These are phyloP conservation scores for Sarcophaga carnaria DNA, from an alignment of 2,888 invertebrate genomes.

Conservation along the genomic window DNA sequence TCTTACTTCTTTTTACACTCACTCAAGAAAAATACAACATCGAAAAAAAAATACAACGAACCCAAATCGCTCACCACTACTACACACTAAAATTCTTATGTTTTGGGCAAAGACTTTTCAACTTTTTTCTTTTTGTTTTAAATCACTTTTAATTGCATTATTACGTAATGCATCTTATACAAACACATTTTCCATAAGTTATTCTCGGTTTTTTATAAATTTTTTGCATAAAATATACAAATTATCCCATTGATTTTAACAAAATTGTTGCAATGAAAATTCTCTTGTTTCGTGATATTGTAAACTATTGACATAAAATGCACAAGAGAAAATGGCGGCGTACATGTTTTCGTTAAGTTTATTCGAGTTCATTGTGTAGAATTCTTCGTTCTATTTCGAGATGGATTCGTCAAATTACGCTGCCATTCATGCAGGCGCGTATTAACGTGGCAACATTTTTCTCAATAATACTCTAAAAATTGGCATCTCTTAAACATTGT, in stretches of 20 bases:
- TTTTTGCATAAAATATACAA: constrained; percentile 65
- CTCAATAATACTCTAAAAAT: no score
- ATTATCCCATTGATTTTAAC: constrained; percentile 61
- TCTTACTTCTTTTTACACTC: constrained; percentile 53
- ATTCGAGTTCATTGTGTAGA: constrained; percentile 66
- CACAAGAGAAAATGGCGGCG: constrained; percentile 77
- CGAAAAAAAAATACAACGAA: constrained; percentile 59
- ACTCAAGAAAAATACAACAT: constrained; percentile 51
- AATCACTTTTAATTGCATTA: constrained; percentile 68
- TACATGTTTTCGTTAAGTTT: constrained; percentile 74
- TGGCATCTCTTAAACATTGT: no score
- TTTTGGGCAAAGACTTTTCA: constrained; percentile 64
- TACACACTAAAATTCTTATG: constrained; percentile 52
- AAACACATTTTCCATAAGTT: constrained; percentile 70
- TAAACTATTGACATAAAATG: constrained; percentile 76
- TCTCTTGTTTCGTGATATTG: constrained; percentile 69
- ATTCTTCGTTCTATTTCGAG: constrained; percentile 68
- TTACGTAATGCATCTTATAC: constrained; percentile 73
- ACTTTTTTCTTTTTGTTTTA: constrained; percentile 63
- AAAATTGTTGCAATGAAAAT: constrained; percentile 69
- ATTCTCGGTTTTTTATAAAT: constrained; percentile 67
- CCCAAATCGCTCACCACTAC: constrained; percentile 57
- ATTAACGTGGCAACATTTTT: constrained; percentile 26
- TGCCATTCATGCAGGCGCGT: constrained; percentile 17
- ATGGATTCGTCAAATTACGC: constrained; percentile 53